phyloP scores from a whole-genome alignment of 2,888 invertebrate species.

The Drosophila merina region DNA sequence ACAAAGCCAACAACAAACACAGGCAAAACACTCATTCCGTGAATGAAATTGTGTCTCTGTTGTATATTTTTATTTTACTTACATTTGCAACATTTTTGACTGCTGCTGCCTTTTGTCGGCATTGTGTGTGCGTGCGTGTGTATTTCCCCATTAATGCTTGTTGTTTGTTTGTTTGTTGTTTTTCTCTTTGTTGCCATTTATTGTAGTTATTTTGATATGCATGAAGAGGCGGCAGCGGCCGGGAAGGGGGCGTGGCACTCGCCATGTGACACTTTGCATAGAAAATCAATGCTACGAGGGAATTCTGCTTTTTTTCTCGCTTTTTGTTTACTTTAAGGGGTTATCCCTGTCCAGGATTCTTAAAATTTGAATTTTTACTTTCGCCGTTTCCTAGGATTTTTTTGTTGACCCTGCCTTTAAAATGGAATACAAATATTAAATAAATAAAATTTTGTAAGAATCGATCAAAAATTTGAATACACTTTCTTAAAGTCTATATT shows the following conservation, averaged over 20 bases:
- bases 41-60: conserved; percentile 41
- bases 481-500: no score
- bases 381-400: no score
- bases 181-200: conserved; percentile 72
- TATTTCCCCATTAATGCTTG: conserved; percentile 78
- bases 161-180: conserved; percentile 62
- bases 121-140: conserved; percentile 38
- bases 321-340: no score
- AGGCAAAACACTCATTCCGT: conserved; percentile 23
- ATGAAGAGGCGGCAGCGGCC: conserved; percentile 56
- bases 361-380: no score
- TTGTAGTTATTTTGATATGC: conserved; percentile 78
- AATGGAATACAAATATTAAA: no score
- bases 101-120: conserved; percentile 55
- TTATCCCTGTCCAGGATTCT: no score
- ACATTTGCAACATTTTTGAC: conserved; percentile 78
- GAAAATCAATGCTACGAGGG: conserved; percentile 30
- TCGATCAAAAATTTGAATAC: no score
- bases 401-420: no score
- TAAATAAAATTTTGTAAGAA: no score
- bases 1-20: background rate
- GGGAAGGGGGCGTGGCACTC: conserved; percentile 36
- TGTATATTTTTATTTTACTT: conserved; percentile 70
- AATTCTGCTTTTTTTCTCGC: conserved; percentile 5
- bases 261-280: conserved; percentile 45